Base-by-base conservation (phyloP, 1,140 invertebrate genomes). In the Neoseiulus cucumeris region DNA sequence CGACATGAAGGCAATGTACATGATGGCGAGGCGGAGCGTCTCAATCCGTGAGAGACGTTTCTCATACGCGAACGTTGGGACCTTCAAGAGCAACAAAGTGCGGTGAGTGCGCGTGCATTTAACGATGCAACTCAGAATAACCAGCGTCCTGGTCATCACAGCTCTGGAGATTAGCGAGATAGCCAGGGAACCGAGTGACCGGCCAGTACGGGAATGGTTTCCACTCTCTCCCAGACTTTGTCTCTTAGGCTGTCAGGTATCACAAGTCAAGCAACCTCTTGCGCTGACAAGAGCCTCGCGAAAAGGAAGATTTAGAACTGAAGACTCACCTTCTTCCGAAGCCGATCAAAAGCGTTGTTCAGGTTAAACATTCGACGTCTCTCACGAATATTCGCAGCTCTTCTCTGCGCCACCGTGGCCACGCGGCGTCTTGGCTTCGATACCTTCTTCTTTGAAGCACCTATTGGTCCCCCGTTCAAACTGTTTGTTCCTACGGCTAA, bases 11-110 rank as follows among this genome's bases (percentile, higher is more conserved):
- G 88, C 87, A 69, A 99, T 98, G 76, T 99, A 98, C 9, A 93
- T 96, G 70, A 98, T 98, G 7, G 95, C 94, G 70, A 98, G 77
- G 0, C 93, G 82, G 0, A 98, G 79, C 0, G 95, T 98, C 78
- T 98, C 95, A 71, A 98, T 98, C 72, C 95, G 87, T 0, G 94
- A 98, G 0, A 98, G 80, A 0, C 95, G 82, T 74, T 98, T 98
- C 75, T 98, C 95, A 72, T 97, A 98, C 0, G 95, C 94, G 75
- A 99, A 98, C 0, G 95, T 98, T 25, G 95, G 95, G 12, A 98
- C 93, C 74, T 80, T 74, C 4, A 22, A 5, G 17, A 41, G 55
- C 33, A 39, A 39, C 4, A 9, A 39, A 39, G 9, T 39, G 33
- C 33, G 33, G 33, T 4, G 33, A 4, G 33, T 39, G 9, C 33